phyloP scores from a whole-genome alignment of 1,140 invertebrate species.

The Ceratosolen fusciceps region DNA sequence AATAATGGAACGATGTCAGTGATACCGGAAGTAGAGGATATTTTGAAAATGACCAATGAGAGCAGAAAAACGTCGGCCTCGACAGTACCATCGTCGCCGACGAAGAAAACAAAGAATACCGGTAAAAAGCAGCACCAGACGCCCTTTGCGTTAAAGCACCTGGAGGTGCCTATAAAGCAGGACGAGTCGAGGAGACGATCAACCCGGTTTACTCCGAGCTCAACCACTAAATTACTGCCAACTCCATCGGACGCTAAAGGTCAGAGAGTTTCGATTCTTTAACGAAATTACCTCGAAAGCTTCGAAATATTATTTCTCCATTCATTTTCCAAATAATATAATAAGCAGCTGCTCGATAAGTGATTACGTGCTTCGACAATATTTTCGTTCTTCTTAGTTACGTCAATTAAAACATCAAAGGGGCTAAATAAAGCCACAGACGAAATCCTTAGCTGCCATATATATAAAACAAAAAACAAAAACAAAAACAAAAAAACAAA shows the following conservation, averaged over 20 bases:
- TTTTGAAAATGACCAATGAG: neutral
- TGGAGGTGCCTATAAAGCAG: constrained; percentile 44
- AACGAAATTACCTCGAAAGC: too few relatives aligned
- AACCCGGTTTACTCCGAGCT: neutral
- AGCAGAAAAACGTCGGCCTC: neutral
- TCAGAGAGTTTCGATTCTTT: neutral
- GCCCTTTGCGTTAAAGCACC: constrained; percentile 46
- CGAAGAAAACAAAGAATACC: neutral
- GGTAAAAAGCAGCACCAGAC: constrained; percentile 28
- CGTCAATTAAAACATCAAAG: too few relatives aligned
- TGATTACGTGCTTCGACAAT: too few relatives aligned
- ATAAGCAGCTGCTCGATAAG: too few relatives aligned
- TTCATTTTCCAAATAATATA: too few relatives aligned
- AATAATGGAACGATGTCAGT: neutral
- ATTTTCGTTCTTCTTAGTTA: too few relatives aligned
- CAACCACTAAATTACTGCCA: neutral
- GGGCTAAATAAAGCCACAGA: too few relatives aligned
- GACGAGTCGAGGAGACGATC: constrained; percentile 7
- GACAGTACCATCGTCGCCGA: neutral
- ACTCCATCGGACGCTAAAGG: neutral
- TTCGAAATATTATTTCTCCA: too few relatives aligned
- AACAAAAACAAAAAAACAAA: too few relatives aligned
- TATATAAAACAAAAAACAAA: too few relatives aligned
- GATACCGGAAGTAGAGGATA: neutral
- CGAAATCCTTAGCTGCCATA: too few relatives aligned